Base-by-base conservation (phyloP, 2,888 invertebrate genomes). In the Cinara cedri region DNA sequence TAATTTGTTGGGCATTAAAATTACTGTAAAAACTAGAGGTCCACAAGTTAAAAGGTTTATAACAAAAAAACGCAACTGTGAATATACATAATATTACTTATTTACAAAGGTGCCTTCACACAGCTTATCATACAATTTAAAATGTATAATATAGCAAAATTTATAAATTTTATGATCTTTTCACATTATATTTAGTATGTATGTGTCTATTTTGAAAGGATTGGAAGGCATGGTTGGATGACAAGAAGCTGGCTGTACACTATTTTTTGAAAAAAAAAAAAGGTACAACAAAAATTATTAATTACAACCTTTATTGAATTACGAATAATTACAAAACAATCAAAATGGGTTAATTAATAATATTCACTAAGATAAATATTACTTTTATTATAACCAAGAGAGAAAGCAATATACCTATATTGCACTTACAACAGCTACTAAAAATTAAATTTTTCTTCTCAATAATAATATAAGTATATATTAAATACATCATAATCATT, bases 281-380 rank as follows among this genome's bases (percentile, higher is more conserved):
- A 72, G 51, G 19, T 21, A 2, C 49, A 34, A 42, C 74, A 42
- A n/a, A 62, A 14, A 51, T 34, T 34, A 74, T 78, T 78, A 78
- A 78, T 78, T 78, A 78, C 76, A 78, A 78, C 76, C 76, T 78
- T 78, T 78, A 78, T 78, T 78, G 68, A 78, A 78, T 66, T 78
- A 78, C 19, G 76, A 78, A 68, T 68, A 78, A 78, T 78, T 78
- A 78, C 76, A 78, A 78, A 78, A 78, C 76, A 78, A 78, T 78
- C 68, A 78, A 78, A 78, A 78, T 78, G 68, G 76, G 76, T 78
- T 78, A 78, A 34, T n/a, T 34, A 34, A 78, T 76, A 76, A 76
- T 78, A 78, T 78, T 78, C 16, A 60, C 76, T 78, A 78, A 78
- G 76, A 78, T 78, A 78, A 76, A 68, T 78, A 66, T 78, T 49